Evolutionary conservation across 2,113 vertebrate species (phyloP).

Genomic region (Sturnus vulgaris): DNA sequence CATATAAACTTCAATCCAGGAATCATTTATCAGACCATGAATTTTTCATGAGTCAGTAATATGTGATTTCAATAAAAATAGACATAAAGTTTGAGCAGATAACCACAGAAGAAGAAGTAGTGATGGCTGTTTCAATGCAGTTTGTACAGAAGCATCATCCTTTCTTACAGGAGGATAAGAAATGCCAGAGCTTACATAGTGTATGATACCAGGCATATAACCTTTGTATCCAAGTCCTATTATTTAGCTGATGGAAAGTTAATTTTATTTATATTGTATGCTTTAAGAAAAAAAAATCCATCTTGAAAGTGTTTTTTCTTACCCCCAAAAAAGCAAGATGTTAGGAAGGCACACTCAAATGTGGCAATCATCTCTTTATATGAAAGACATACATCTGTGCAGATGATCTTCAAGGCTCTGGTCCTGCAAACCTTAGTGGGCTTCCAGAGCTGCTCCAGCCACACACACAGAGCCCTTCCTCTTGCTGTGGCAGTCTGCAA

Average conservation of each 20-base stretch:
- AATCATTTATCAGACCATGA: background rate
- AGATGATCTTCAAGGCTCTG: background rate
- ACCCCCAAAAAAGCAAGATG: background rate
- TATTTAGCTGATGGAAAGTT: background rate
- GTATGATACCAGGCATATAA: background rate
- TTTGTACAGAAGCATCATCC: background rate
- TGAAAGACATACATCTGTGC: background rate
- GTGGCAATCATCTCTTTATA: background rate
- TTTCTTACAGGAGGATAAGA: background rate
- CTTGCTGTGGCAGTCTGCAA: background rate
- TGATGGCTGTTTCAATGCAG: background rate
- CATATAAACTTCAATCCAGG: background rate
- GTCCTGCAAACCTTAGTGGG: background rate
- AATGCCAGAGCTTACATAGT: background rate
- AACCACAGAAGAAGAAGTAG: background rate
- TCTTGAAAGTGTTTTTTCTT: background rate
- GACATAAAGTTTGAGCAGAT: background rate
- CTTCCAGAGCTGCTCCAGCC: background rate
- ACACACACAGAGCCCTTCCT: rapidly evolving
- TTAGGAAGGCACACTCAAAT: background rate
- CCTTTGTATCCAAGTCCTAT: background rate
- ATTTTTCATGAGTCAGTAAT: background rate
- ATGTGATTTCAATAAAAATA: background rate
- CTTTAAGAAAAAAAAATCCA: background rate
- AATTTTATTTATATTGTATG: background rate